Evolutionary conservation across 2,888 invertebrate genomes (phyloP).

Genomic region (Criorhina ranunculi): DNA sequence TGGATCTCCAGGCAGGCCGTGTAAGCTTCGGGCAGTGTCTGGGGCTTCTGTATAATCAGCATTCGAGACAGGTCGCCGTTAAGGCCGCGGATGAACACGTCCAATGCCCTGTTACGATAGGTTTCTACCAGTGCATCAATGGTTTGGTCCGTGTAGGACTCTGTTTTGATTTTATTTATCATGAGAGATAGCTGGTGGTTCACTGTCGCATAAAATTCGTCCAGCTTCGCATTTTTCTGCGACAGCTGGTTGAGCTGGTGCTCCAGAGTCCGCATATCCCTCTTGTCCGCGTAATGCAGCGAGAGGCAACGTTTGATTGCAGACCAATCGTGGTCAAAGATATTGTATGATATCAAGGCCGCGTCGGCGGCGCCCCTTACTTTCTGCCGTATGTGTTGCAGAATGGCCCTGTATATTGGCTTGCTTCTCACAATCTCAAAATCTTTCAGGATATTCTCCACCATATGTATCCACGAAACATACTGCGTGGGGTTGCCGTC

Average conservation of each 20-base stretch:
- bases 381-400: not conserved
- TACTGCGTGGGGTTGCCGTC: not conserved
- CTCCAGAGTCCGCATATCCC: slow-evolving; percentile 70
- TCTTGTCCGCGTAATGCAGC: slow-evolving; percentile 70
- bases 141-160: slow-evolving; percentile 62
- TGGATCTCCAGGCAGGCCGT: slow-evolving; percentile 60
- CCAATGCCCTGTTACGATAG: no score
- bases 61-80: slow-evolving; percentile 53
- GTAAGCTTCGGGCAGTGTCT: slow-evolving; percentile 52
- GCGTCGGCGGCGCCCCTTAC: not conserved
- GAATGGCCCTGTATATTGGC: not conserved
- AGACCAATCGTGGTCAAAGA: slow-evolving; percentile 48
- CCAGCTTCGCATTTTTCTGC: slow-evolving; percentile 41
- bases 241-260: slow-evolving; percentile 65
- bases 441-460: no score
- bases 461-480: not conserved
- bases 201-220: slow-evolving; percentile 66
- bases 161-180: slow-evolving; percentile 75
- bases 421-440: not conserved
- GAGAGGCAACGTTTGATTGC: not conserved
- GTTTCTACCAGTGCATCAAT: no score
- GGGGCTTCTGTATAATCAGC: slow-evolving; percentile 36
- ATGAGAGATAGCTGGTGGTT: slow-evolving; percentile 72
- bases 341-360: not conserved
- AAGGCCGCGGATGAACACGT: slow-evolving; percentile 71